phyloP scores from a whole-genome alignment of 2,797 vertebrate genomes.

The Clarias laeviceps region DNA sequence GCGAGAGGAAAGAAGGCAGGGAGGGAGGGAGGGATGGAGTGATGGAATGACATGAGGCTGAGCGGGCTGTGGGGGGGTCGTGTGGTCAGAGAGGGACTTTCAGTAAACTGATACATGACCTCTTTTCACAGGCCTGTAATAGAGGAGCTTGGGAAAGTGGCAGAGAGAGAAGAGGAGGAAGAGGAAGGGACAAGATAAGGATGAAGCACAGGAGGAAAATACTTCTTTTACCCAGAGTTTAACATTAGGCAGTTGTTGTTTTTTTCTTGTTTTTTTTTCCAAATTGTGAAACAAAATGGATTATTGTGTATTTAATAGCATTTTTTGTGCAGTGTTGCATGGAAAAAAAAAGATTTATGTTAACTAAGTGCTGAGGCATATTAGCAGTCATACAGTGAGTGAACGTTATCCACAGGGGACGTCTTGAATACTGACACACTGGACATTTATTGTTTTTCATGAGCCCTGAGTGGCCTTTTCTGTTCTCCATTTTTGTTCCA shows the following conservation, averaged over 20 bases:
- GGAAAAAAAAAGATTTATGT: background rate
- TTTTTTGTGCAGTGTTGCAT: background rate
- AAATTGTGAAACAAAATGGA: conserved; percentile 1
- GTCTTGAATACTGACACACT: background rate
- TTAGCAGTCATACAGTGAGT: background rate
- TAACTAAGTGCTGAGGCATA: background rate
- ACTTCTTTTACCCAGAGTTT: conserved; percentile 22
- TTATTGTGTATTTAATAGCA: background rate
- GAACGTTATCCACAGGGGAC: background rate
- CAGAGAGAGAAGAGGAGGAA: conserved; percentile 39
- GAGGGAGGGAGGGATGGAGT: conserved; percentile 33
- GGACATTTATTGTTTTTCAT: background rate
- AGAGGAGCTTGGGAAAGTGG: conserved; percentile 64
- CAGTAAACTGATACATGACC: conserved; percentile 63
- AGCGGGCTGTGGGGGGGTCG: conserved; percentile 52
- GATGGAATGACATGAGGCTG: conserved; percentile 58
- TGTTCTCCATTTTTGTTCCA: conserved; percentile 27
- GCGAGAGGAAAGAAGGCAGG: conserved; percentile 35
- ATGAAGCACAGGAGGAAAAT: conserved; percentile 32
- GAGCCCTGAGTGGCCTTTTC: background rate
- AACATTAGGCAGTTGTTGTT: background rate
- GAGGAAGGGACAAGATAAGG: conserved; percentile 51
- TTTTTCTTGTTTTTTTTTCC: too few species aligned
- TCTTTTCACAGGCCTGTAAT: conserved; percentile 60
- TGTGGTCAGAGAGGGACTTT: conserved; percentile 61